phyloP scores from a whole-genome alignment of 2,797 vertebrate species.

The Diplodus puntazzo region DNA sequence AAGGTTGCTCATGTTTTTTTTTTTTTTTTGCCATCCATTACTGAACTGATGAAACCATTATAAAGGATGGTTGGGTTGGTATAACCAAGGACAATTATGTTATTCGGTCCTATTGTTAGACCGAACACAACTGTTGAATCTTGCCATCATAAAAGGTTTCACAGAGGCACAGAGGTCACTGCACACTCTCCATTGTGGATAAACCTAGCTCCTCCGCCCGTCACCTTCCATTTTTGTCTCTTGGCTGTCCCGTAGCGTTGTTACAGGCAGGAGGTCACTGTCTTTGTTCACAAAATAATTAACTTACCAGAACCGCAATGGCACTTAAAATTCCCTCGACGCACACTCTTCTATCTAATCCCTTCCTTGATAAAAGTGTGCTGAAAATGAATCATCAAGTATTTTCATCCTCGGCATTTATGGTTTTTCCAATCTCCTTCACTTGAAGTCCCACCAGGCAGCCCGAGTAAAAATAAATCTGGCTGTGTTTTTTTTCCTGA shows the following conservation, averaged over 20 bases:
- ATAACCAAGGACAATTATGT: constrained; percentile 8
- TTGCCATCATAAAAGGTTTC: constrained; percentile 16
- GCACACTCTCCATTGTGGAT: constrained; percentile 15
- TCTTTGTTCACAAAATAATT: constrained; percentile 40
- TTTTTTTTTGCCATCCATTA: background rate
- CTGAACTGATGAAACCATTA: constrained; percentile 2
- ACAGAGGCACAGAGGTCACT: constrained; percentile 32
- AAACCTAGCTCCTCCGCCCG: constrained; percentile 33
- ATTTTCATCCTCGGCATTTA: constrained; percentile 15
- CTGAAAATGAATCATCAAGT: constrained; percentile 29
- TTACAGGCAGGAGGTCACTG: constrained; percentile 28
- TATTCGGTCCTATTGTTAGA: constrained; percentile 20
- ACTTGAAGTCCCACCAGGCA: constrained; percentile 27
- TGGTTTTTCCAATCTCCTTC: constrained; percentile 21
- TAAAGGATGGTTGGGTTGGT: constrained; percentile 3
- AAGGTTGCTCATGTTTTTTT: background rate
- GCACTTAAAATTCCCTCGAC: constrained; percentile 24
- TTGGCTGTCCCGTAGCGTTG: constrained; percentile 29
- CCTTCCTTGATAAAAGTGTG: constrained; percentile 18
- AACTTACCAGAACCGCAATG: constrained; percentile 20
- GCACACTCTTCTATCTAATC: background rate
- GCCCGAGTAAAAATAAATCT: constrained; percentile 42
- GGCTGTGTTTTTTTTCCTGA: constrained; percentile 28
- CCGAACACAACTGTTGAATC: constrained; percentile 33
- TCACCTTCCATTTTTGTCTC: constrained; percentile 50